Evolutionary conservation across 2,797 vertebrate genomes (phyloP).

Genomic region (Rallus crepitans): DNA sequence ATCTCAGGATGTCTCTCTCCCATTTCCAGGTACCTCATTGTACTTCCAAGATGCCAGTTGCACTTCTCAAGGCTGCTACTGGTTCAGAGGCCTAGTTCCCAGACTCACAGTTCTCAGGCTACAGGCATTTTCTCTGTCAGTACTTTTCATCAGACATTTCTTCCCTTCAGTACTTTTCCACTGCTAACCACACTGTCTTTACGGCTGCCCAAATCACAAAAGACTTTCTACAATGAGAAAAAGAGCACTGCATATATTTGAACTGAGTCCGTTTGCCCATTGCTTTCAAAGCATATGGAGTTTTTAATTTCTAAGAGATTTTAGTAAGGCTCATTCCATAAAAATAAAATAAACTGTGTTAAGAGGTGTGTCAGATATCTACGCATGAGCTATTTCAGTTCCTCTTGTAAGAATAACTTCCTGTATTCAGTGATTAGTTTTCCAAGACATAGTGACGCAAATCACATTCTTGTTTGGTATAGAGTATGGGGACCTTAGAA

Average conservation of each 20-base stretch:
- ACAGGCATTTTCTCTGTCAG: not conserved
- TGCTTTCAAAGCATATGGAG: not conserved
- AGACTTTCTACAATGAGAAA: not conserved
- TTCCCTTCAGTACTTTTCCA: not conserved
- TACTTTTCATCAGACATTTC: not conserved
- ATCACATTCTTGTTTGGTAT: not conserved
- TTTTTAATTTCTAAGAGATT: not conserved
- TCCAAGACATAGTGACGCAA: not conserved
- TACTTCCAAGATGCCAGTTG: not conserved
- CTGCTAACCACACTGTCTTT: not conserved
- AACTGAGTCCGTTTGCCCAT: not conserved
- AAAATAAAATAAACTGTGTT: not conserved
- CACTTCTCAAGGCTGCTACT: not conserved
- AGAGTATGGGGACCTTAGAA: not conserved
- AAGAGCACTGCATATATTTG: not conserved
- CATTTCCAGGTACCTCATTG: not conserved
- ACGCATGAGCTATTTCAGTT: not conserved
- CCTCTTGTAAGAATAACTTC: not conserved
- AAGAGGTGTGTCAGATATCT: not conserved
- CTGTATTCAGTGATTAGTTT: not conserved
- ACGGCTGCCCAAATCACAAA: not conserved
- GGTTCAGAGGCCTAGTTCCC: not conserved
- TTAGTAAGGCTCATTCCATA: not conserved
- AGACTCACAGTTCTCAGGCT: not conserved
- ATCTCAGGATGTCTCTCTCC: not conserved